phyloP scores from a whole-genome alignment of 2,888 invertebrate genomes.

The Labia minor region DNA sequence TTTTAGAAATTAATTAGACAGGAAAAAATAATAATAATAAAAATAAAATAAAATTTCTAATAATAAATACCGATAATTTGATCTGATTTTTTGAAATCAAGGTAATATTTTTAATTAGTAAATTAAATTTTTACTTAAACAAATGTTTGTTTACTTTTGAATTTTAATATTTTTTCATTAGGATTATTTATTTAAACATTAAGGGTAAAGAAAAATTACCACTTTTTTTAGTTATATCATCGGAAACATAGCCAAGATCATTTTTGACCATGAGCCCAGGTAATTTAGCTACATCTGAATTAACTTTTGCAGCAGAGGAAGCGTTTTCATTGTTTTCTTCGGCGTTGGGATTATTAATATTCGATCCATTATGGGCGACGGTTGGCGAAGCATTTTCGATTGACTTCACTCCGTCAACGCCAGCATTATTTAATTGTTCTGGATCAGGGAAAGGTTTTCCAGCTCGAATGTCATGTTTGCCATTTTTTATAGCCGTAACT shows the following conservation, averaged over 20 bases:
- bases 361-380: constrained; percentile 25
- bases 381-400: constrained; percentile 30
- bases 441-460: constrained; percentile 56
- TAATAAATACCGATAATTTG: too few relatives aligned
- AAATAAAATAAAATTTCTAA: too few relatives aligned
- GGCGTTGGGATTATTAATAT: constrained; percentile 33
- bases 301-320: neutral
- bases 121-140: too few relatives aligned
- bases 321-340: constrained; percentile 32
- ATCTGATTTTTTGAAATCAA: too few relatives aligned
- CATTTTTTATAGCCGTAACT: constrained; percentile 75
- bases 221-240: constrained; percentile 51
- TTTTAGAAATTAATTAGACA: too few relatives aligned
- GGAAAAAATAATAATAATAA: too few relatives aligned
- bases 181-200: too few relatives aligned
- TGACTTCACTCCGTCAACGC: constrained; percentile 32
- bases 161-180: too few relatives aligned
- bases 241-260: constrained; percentile 43
- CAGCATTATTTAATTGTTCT: constrained; percentile 40
- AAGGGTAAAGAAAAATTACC: too few relatives aligned
- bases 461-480: constrained; percentile 66
- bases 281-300: constrained; percentile 4
- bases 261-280: neutral
- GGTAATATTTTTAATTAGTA: too few relatives aligned
- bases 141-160: too few relatives aligned